Evolutionary conservation across 2,888 invertebrate species (phyloP).

Genomic region (Aleiodes alternator): DNA sequence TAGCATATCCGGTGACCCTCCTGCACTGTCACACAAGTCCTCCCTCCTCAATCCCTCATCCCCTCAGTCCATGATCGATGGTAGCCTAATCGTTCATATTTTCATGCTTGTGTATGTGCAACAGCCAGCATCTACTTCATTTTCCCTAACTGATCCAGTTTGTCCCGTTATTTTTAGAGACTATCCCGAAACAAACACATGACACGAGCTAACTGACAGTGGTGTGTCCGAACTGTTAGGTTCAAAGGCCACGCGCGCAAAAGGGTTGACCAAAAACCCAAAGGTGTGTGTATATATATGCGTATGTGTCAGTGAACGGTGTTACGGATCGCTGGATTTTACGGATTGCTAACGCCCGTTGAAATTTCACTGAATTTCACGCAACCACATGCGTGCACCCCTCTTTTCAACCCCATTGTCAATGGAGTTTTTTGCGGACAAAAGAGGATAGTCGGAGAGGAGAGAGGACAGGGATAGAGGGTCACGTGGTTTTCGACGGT

Average conservation of each 20-base stretch:
- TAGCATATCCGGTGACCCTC: slow-evolving; percentile 37
- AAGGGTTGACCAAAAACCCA: slow-evolving; percentile 37
- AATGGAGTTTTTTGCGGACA: background rate
- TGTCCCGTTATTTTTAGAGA: too few species aligned
- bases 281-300: background rate
- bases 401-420: slow-evolving; percentile 32
- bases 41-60: background rate
- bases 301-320: slow-evolving; percentile 28
- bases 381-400: slow-evolving; percentile 33
- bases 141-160: slow-evolving; percentile 10
- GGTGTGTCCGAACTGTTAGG: slow-evolving; percentile 13
- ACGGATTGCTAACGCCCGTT: slow-evolving; percentile 47
- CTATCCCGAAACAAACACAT: background rate
- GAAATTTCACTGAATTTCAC: slow-evolving; percentile 48
- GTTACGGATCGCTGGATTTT: slow-evolving; percentile 48
- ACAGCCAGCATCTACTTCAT: slow-evolving; percentile 19
- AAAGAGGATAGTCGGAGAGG: background rate
- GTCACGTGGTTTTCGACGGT: slow-evolving; percentile 22
- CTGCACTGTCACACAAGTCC: slow-evolving; percentile 11
- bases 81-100: slow-evolving; percentile 70
- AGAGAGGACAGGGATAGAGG: slow-evolving; percentile 14
- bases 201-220: slow-evolving; percentile 16
- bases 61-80: slow-evolving; percentile 65
- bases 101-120: slow-evolving; percentile 54
- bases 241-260: slow-evolving; percentile 39